These are phyloP conservation scores for Drosophila meridiana DNA, from an alignment of 2,888 invertebrate genomes.

Conservation along the genomic window DNA sequence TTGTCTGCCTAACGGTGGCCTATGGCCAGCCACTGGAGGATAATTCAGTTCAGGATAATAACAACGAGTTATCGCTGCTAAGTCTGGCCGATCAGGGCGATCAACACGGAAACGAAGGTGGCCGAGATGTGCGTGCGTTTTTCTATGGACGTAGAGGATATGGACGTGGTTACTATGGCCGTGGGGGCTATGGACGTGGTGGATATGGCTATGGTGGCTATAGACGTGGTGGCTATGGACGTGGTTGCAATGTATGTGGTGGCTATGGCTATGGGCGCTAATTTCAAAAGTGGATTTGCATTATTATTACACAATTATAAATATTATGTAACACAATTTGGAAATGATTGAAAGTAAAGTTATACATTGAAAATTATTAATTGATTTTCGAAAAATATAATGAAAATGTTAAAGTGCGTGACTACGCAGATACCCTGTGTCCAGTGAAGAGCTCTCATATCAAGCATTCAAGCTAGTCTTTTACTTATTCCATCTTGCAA, in stretches of 20 bases:
- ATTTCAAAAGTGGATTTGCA: background rate
- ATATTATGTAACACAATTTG: background rate
- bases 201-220: background rate
- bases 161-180: background rate
- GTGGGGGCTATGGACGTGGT: background rate
- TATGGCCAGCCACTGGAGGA: slow-evolving; percentile 1
- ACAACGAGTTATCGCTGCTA: background rate
- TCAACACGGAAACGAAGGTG: background rate
- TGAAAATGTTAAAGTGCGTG: no score
- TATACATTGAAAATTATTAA: background rate
- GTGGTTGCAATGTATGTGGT: no score
- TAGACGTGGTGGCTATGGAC: background rate
- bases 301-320: background rate
- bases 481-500: no score
- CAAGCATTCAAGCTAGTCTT: no score
- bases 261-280: background rate
- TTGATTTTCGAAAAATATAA: background rate
- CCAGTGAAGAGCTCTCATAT: no score
- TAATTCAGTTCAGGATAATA: background rate
- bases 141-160: background rate
- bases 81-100: background rate
- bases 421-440: background rate
- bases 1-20: background rate
- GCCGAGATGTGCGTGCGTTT: background rate
- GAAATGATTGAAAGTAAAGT: background rate